Evolutionary conservation across 2,888 invertebrate species (phyloP).

Genomic region (Rhamnusium bicolor): DNA sequence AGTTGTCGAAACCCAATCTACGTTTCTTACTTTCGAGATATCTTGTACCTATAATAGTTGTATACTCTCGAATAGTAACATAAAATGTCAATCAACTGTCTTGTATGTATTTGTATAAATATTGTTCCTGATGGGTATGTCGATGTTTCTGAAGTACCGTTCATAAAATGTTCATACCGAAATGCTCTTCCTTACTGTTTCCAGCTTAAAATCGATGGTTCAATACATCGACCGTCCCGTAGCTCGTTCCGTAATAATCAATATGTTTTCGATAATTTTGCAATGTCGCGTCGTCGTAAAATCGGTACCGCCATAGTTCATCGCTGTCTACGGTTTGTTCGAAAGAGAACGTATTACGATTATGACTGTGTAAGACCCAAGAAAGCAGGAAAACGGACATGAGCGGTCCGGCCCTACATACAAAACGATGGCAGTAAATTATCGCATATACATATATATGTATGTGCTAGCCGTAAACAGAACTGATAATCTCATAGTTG

Average conservation of each 20-base stretch:
- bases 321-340: not conserved
- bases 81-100: too few relatives aligned
- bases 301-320: not conserved
- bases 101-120: too few relatives aligned
- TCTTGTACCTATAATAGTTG: too few relatives aligned
- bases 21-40: too few relatives aligned
- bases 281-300: constrained; percentile 18
- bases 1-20: too few relatives aligned
- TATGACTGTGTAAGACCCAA: not conserved
- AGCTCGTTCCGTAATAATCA: constrained; percentile 4
- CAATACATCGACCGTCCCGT: not conserved
- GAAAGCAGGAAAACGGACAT: constrained; percentile 13
- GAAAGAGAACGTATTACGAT: constrained; percentile 11
- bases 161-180: too few relatives aligned
- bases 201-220: not conserved
- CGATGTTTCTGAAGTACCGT: too few relatives aligned
- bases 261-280: constrained; percentile 24
- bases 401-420: constrained; percentile 21
- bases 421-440: constrained; percentile 16
- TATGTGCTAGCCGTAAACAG: constrained; percentile 24
- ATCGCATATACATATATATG: too few relatives aligned
- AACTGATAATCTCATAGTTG: constrained; percentile 32
- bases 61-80: too few relatives aligned
- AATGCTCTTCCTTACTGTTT: constrained; percentile 1
- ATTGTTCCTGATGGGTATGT: too few relatives aligned